Conservation (phyloP, 1,140 invertebrate species). For the Trinorchestia longiramus region DNA sequence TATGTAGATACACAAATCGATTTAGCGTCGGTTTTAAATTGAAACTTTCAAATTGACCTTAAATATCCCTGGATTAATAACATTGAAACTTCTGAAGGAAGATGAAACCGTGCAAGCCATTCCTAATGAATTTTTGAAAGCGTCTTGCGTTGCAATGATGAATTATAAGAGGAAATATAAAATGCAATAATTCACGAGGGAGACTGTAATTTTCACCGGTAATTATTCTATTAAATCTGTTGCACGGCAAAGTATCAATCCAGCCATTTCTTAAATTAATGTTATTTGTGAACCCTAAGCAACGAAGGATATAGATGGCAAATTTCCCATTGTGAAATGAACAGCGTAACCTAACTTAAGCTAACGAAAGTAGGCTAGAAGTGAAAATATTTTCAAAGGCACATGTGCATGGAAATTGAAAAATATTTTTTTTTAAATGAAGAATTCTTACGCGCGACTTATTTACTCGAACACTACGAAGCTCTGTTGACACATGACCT, state of each 20-base stretch:
- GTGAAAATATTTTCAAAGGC: background rate
- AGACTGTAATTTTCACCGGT: background rate
- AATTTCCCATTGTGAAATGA: background rate
- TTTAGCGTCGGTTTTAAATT: no score
- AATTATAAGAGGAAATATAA: background rate
- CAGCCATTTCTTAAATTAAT: background rate
- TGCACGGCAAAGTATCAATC: background rate
- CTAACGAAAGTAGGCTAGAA: background rate
- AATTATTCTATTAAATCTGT: background rate
- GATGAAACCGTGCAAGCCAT: background rate
- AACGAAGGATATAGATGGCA: background rate
- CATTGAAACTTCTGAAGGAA: background rate
- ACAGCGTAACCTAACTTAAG: background rate
- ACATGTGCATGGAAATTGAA: background rate
- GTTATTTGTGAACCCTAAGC: background rate
- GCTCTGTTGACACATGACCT: background rate
- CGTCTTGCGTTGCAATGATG: background rate
- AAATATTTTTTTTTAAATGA: no score
- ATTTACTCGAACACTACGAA: background rate
- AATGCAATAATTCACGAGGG: background rate
- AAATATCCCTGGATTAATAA: background rate
- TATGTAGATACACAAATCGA: no score
- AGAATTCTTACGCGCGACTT: no score
- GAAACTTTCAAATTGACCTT: background rate
- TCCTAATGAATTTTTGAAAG: background rate